Conservation (phyloP, 2,888 invertebrate species). For the Apodemia hepburni region DNA sequence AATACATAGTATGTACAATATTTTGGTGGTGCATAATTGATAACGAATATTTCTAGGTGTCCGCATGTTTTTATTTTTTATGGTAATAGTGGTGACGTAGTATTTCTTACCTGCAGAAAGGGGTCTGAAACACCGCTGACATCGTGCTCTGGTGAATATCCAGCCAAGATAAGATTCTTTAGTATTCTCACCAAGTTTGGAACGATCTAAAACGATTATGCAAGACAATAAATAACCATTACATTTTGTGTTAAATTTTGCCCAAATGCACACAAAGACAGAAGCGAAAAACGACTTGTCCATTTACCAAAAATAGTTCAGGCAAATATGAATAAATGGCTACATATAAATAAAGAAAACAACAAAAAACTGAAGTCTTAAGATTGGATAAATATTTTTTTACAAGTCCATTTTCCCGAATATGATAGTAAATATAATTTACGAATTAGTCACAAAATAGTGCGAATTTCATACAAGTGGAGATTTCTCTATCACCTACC, state of each 20-base stretch:
- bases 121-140: constrained; percentile 99
- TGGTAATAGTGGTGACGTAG: not conserved
- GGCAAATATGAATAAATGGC: constrained; percentile 15
- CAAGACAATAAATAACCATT: not conserved
- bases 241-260: not conserved
- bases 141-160: constrained; percentile 99
- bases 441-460: constrained; percentile 26
- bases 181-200: constrained; percentile 98
- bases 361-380: constrained; percentile 2
- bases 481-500: not conserved
- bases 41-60: too few relatives aligned
- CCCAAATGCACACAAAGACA: constrained; percentile 38
- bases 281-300: constrained; percentile 6
- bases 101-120: constrained; percentile 92
- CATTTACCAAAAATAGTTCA: constrained; percentile 19
- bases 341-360: constrained; percentile 15
- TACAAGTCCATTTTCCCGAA: not conserved
- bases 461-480: constrained; percentile 25
- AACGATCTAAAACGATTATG: constrained; percentile 87
- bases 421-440: not conserved
- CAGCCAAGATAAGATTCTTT: constrained; percentile 98
- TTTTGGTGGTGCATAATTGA: too few relatives aligned
- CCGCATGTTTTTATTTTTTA: too few relatives aligned
- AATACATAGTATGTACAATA: too few relatives aligned
- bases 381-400: not conserved